Base-by-base conservation (phyloP, 1,140 invertebrate genomes). In the Teleogryllus occipitalis region DNA sequence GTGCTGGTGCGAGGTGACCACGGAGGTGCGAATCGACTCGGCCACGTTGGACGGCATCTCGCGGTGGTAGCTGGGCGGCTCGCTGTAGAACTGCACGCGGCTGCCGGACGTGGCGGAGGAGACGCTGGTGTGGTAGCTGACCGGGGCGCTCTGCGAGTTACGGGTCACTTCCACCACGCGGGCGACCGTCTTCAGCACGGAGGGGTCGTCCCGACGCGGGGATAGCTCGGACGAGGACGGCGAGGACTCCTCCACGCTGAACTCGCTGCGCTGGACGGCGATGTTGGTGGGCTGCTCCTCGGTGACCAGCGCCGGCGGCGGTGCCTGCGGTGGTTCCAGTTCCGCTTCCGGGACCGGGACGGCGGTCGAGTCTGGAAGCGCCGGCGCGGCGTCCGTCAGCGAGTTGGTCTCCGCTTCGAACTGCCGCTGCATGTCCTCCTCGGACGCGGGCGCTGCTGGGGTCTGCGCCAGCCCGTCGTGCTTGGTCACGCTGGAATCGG, bases 191-290 rank as follows among this genome's bases (percentile, higher is more conserved):
- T 81, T 78, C 47, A 47, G n/a, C 7, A 48, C 47, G 8, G 46
- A 48, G 6, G 76, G 48, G 8, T 10, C 48, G 47, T 77, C 76
- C 14, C 21, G 46, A 8, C 48, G 76, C 7, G 48, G 18, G 18
- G 49, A 77, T 8, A 73, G 46, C 49, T 77, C 76, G 21, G 46
- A 79, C 21, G 75, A 79, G 15, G 72, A 78, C 18, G 78, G 78
- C 74, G 75, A 73, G 15, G 54, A 86, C 82, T 90, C 89, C 74
- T 90, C 89, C 0, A 90, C 87, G 14, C 85, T 87, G 80, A 90
- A 89, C 77, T 89, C 88, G 80, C 87, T 89, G 81, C 87, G 86
- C 79, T 88, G 89, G 0, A 87, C 86, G 78, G 88, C 88, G 10
- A 10, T 18, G 10, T 18, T 65, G 0, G 89, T 88, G 0, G 89